Evolutionary conservation across 2,113 vertebrate genomes (phyloP).

Genomic region (Butorides virescens): DNA sequence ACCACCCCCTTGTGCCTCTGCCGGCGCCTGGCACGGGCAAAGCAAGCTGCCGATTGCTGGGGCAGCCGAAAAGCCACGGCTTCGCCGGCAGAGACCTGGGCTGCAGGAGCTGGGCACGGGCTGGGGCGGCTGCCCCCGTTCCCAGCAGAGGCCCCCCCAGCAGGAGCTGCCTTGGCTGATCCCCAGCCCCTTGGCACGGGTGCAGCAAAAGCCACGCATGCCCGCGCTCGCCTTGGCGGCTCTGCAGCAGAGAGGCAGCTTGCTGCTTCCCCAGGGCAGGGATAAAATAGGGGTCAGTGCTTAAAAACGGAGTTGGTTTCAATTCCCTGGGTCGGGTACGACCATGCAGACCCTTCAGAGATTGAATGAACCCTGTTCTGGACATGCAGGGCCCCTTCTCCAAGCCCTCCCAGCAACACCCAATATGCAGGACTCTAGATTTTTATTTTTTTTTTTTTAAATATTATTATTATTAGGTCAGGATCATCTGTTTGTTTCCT

Average conservation of each 20-base stretch:
- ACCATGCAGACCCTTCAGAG: neutral
- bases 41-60: fast-evolving
- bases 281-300: neutral
- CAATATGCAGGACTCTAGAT: neutral
- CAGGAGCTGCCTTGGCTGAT: neutral
- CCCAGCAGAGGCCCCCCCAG: fast-evolving
- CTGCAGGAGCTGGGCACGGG: neutral
- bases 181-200: neutral
- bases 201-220: fast-evolving
- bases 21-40: neutral
- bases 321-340: neutral
- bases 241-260: neutral
- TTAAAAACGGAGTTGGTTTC: neutral
- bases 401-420: neutral
- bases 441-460: too few species aligned
- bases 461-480: neutral
- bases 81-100: neutral
- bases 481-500: neutral
- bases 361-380: fast-evolving
- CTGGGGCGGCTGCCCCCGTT: neutral
- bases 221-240: fast-evolving
- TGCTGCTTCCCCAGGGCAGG: neutral
- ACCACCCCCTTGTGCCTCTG: neutral
- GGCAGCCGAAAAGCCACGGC: neutral
- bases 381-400: neutral